A percentile compares a stretch with the other conserved stretches of the same genome.
Conservation (phyloP, 2,113 vertebrate species). For the Cavia aperea region DNA sequence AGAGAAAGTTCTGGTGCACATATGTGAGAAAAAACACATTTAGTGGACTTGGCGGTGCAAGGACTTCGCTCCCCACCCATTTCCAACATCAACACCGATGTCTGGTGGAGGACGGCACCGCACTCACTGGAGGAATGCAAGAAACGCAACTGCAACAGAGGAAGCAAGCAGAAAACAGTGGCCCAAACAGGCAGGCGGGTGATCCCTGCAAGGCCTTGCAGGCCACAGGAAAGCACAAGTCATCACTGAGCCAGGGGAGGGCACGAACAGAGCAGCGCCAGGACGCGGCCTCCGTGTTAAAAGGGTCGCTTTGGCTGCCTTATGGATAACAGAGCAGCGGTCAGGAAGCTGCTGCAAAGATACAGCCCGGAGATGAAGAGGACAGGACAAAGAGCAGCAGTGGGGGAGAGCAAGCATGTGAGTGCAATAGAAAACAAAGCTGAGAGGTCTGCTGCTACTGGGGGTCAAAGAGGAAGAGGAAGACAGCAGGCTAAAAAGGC, state of each 20-base stretch:
- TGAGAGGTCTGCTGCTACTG: neutral
- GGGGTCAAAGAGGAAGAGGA: neutral
- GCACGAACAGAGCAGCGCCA: neutral
- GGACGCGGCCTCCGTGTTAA: neutral
- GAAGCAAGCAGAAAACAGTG: neutral
- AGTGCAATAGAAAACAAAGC: neutral
- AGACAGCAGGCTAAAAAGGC: neutral
- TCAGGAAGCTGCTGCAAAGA: neutral
- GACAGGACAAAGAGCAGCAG: neutral
- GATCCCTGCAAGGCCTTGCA: neutral
- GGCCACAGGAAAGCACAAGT: neutral
- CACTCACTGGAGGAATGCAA: neutral
- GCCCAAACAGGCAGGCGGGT: neutral
- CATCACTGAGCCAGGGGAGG: neutral
- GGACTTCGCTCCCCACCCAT: neutral
- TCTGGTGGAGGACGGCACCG: neutral
- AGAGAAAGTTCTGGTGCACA: neutral
- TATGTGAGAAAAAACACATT: neutral
- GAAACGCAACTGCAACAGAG: neutral
- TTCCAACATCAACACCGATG: neutral
- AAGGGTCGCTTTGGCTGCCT: neutral
- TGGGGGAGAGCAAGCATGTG: neutral
- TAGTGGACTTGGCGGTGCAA: neutral
- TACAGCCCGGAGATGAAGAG: neutral
- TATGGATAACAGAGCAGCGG: neutral